Evolutionary conservation across 2,113 vertebrate genomes (phyloP), one percentile per base, ranked within the genome.

Genomic region (Upupa epops): DNA sequence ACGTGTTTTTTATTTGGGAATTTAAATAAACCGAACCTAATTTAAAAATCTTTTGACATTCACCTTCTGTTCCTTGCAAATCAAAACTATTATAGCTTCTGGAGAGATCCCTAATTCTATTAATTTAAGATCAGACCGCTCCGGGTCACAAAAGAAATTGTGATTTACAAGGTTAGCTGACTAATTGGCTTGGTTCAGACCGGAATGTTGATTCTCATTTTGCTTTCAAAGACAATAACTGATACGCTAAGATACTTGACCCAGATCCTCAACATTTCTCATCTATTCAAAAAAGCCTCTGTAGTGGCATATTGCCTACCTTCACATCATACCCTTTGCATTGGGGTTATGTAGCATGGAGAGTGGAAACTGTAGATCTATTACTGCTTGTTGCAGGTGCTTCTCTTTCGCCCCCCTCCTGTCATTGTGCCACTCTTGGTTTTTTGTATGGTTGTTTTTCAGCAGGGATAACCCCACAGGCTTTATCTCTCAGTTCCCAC

Each of bases 251-350:
- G 26, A 52, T 55, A 85, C 52, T 91, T 90, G 74, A 74, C 93
- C 72, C n/a, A 90, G 49, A 87, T 54, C 45, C 24, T 78, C 15
- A 58, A 82, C 59, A 31, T 72, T 93, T 94, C 76, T 83, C 24
- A 61, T 87, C 55, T 87, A 65, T 89, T 95, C 61, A 85, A 20
- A 19, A 61, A 51, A 42, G 70, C 68, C n/a, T 77, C 46, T n/a
- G 26, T 85, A 86, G 66, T 81, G 37, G 16, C 37, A 74, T 74
- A 42, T 59, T 78, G 55, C 80, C 81, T 88, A 5, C 79, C 71
- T 96, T 95, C 21, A 86, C 83, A 94, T 93, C 20, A 71, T 45
- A 87, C 5, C 12, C 51, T 94, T 96, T 96, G 79, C 45, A 79
- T 92, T 93, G 88, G 76, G 59, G 61, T 95, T 93, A 71, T 34